phyloP scores from a whole-genome alignment of 2,113 vertebrate species.

The Sinosuthora webbiana region DNA sequence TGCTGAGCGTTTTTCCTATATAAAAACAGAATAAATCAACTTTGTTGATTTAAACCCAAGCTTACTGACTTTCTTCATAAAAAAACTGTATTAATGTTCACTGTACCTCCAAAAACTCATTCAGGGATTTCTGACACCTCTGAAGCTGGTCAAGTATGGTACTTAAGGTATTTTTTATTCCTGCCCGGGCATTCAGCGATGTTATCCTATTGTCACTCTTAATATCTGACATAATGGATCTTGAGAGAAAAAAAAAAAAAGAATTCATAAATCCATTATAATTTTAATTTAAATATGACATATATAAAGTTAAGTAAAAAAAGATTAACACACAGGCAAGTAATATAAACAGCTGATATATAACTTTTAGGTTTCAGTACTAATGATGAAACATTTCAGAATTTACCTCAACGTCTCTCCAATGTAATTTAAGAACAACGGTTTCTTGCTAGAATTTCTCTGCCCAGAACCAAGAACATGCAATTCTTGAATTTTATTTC shows the following conservation, averaged over 20 bases:
- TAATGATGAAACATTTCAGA: neutral
- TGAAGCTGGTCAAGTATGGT: slow-evolving; percentile 94
- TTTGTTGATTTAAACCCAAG: neutral
- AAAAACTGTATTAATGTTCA: neutral
- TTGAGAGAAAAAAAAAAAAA: slow-evolving; percentile 49
- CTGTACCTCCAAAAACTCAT: slow-evolving; percentile 94
- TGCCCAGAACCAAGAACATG: neutral
- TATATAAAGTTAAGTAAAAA: neutral
- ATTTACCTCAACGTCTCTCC: neutral
- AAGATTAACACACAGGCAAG: neutral
- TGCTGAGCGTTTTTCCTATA: slow-evolving; percentile 93
- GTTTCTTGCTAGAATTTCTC: neutral
- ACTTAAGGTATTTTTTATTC: slow-evolving; percentile 86
- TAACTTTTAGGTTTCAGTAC: neutral
- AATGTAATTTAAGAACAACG: neutral
- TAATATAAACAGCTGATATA: neutral
- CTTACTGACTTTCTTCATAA: neutral
- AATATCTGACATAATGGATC: slow-evolving; percentile 91
- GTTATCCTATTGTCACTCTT: slow-evolving; percentile 88
- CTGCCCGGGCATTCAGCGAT: slow-evolving; percentile 82
- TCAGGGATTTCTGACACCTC: slow-evolving; percentile 96
- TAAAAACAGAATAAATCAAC: neutral
- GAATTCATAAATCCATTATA: neutral
- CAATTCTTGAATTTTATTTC: neutral
- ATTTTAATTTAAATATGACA: neutral